Conservation (phyloP, 1,140 invertebrate species). For the Drosophila tani region DNA sequence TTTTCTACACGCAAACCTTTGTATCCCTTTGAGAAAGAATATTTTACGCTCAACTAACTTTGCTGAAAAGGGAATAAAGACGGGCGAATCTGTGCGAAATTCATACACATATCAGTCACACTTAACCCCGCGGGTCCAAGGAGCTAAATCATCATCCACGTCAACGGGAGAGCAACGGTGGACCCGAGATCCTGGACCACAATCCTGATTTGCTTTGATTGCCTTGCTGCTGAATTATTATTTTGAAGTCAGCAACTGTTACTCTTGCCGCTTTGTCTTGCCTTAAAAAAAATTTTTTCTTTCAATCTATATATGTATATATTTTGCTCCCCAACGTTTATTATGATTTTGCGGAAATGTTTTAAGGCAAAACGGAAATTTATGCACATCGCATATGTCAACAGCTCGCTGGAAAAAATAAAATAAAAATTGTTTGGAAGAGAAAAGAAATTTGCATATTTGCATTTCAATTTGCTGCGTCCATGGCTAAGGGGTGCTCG, state of each 20-base stretch:
- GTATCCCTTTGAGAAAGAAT: constrained; percentile 47
- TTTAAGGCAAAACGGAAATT: constrained; percentile 74
- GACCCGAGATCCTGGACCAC: constrained; percentile 38
- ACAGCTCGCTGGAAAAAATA: constrained; percentile 56
- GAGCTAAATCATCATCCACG: constrained; percentile 8
- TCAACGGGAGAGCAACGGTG: constrained; percentile 35
- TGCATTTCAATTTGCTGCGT: constrained; percentile 75
- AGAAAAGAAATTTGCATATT: constrained; percentile 77
- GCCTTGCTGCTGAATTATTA: constrained; percentile 74
- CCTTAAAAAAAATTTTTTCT: constrained; percentile 57
- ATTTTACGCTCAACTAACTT: constrained; percentile 75
- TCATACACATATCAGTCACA: constrained; percentile 81
- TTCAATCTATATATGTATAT: neutral
- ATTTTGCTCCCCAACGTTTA: constrained; percentile 65
- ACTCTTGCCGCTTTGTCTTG: constrained; percentile 43
- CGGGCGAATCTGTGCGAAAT: constrained; percentile 57
- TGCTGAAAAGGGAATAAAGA: constrained; percentile 56
- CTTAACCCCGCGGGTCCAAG: constrained; percentile 66
- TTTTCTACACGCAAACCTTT: constrained; percentile 11
- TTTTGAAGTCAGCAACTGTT: constrained; percentile 71
- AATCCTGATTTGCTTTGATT: constrained; percentile 78
- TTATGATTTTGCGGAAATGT: constrained; percentile 78
- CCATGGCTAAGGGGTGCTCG: constrained; percentile 35
- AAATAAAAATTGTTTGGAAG: constrained; percentile 20
- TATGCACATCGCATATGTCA: constrained; percentile 81